A percentile compares a stretch with the other conserved stretches of the same genome.
Evolutionary conservation across 2,888 invertebrate genomes (phyloP).

Genomic region (Drosophila anomalata): DNA sequence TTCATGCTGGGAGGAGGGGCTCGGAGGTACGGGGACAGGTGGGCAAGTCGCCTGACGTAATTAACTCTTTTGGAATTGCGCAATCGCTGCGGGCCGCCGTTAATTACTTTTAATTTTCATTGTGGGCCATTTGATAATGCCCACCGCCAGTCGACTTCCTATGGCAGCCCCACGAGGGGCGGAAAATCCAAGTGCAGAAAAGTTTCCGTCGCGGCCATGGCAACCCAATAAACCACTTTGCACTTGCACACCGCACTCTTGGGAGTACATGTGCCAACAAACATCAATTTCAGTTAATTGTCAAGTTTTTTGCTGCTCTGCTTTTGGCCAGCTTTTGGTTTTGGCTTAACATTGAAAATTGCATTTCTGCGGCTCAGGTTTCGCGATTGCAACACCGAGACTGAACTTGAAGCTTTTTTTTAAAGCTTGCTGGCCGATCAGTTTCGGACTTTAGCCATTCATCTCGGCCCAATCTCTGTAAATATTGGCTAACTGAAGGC

Average conservation of each 20-base stretch:
- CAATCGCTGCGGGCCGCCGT: conserved; percentile 49
- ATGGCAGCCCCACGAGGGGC: conserved; percentile 31
- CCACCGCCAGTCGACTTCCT: conserved; percentile 58
- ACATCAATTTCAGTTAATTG: conserved; percentile 39
- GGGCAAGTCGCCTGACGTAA: conserved; percentile 26
- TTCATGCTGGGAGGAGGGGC: conserved; percentile 39
- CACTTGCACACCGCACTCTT: conserved; percentile 30
- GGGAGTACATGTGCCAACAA: conserved; percentile 3
- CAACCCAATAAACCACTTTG: conserved; percentile 59
- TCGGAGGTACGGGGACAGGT: conserved; percentile 1
- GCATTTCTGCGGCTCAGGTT: conserved; percentile 42
- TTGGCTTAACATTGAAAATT: conserved; percentile 67
- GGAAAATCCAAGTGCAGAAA: conserved; percentile 50
- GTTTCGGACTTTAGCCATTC: background rate
- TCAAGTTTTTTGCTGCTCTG: conserved; percentile 38
- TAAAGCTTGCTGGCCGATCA: background rate
- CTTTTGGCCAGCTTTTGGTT: conserved; percentile 23
- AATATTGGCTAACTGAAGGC: conserved; percentile 28
- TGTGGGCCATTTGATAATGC: conserved; percentile 62
- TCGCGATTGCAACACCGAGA: conserved; percentile 52
- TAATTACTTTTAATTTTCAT: conserved; percentile 71
- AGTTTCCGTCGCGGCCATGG: conserved; percentile 38
- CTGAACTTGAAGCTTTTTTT: conserved; percentile 66
- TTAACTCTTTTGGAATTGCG: conserved; percentile 56
- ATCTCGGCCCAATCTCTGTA: conserved; percentile 16